Conservation (phyloP, 2,797 vertebrate species). For the Chrosomus eos region DNA sequence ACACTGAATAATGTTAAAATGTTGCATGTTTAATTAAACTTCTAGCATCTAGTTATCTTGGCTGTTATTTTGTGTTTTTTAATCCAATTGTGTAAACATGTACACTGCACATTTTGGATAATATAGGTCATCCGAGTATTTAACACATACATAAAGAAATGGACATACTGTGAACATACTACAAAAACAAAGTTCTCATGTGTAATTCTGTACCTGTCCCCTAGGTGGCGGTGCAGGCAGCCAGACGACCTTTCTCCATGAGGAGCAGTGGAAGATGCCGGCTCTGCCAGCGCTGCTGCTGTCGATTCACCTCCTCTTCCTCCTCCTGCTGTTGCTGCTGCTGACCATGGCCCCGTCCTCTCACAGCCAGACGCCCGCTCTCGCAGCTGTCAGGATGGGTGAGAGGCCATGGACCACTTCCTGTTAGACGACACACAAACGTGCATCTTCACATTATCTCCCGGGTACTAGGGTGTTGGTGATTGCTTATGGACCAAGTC, state of each 20-base stretch:
- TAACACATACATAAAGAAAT: no score
- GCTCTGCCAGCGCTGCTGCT: slow-evolving; percentile 92
- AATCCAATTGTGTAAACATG: background rate
- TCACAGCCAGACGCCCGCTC: slow-evolving; percentile 76
- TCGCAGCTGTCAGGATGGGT: slow-evolving; percentile 90
- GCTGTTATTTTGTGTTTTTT: background rate
- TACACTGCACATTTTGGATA: background rate
- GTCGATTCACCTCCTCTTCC: slow-evolving; percentile 85
- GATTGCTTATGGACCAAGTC: background rate
- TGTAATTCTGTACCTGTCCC: slow-evolving; percentile 48
- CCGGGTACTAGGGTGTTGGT: background rate
- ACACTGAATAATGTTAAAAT: background rate
- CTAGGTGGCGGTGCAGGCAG: slow-evolving; percentile 85
- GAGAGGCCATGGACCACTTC: slow-evolving; percentile 59
- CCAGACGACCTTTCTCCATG: slow-evolving; percentile 94
- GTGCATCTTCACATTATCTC: background rate
- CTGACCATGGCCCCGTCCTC: slow-evolving; percentile 77
- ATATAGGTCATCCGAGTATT: no score
- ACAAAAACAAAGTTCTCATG: background rate
- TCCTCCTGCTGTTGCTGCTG: slow-evolving; percentile 74
- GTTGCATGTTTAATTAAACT: background rate
- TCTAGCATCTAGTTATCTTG: background rate
- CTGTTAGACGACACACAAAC: background rate
- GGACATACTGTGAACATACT: background rate
- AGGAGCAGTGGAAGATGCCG: slow-evolving; percentile 97